phyloP scores from a whole-genome alignment of 2,113 vertebrate species.

The Rhinoderma darwinii region DNA sequence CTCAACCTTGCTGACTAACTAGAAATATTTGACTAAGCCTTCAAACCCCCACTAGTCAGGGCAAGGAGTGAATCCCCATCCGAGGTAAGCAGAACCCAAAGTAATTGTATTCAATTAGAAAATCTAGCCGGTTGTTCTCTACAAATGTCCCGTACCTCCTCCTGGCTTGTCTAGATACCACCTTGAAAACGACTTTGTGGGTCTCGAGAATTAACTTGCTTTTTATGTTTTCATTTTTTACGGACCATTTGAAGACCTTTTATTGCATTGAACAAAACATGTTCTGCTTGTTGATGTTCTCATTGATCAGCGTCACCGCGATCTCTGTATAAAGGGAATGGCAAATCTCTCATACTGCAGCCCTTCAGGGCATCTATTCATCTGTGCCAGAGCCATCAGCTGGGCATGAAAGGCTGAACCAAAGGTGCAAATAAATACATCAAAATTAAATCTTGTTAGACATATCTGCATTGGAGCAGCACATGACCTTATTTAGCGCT shows the following conservation, averaged over 20 bases:
- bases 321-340: conserved; percentile 29
- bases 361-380: not conserved
- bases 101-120: too few species aligned
- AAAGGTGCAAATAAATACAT: not conserved
- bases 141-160: not conserved
- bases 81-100: too few species aligned
- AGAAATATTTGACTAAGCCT: too few species aligned
- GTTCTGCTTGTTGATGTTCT: conserved; percentile 19
- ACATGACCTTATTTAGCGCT: not conserved
- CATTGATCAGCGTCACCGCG: conserved; percentile 9
- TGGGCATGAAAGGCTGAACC: not conserved
- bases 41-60: too few species aligned
- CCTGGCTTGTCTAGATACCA: not conserved
- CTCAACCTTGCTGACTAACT: too few species aligned
- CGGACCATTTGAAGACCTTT: conserved; percentile 21
- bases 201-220: not conserved
- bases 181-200: not conserved
- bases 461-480: not conserved
- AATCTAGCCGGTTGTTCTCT: not conserved
- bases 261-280: conserved; percentile 22
- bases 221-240: not conserved
- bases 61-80: too few species aligned
- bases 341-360: conserved; percentile 18
- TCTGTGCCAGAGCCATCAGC: not conserved
- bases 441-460: not conserved